These are phyloP conservation scores for Caradrina clavipalpis DNA, from an alignment of 2,888 invertebrate genomes.

Conservation along the genomic window DNA sequence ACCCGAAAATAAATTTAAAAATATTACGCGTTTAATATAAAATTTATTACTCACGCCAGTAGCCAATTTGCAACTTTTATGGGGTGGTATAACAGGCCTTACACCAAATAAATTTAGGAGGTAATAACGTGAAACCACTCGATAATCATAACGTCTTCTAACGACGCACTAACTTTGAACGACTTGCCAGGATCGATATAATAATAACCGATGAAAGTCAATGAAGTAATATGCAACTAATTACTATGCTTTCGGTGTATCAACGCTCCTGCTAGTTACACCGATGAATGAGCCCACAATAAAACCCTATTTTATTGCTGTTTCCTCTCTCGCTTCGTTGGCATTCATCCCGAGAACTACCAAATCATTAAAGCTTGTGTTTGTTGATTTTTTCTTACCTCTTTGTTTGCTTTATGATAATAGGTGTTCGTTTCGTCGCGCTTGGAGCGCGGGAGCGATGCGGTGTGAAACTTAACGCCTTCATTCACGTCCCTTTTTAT, in stretches of 20 bases:
- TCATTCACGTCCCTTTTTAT: constrained; percentile 87
- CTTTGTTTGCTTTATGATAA: constrained; percentile 90
- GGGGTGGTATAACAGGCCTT: constrained; percentile 64
- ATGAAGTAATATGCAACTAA: constrained; percentile 69
- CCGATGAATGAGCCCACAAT: constrained; percentile 81
- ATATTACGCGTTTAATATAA: constrained; percentile 67
- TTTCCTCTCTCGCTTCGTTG: constrained; percentile 86
- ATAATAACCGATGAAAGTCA: constrained; percentile 46
- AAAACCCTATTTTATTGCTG: constrained; percentile 87
- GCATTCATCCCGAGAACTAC: constrained; percentile 88
- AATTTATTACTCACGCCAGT: constrained; percentile 67
- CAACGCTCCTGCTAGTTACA: constrained; percentile 67
- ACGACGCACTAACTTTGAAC: constrained; percentile 62
- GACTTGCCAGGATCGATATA: constrained; percentile 53
- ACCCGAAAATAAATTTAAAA: constrained; percentile 69
- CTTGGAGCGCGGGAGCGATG: constrained; percentile 81
- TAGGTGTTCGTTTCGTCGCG: constrained; percentile 88
- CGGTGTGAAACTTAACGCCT: constrained; percentile 90
- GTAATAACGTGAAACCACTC: constrained; percentile 67
- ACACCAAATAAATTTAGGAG: constrained; percentile 67
- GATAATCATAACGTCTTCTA: constrained; percentile 68
- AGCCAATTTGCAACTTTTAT: constrained; percentile 70
- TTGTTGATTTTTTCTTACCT: constrained; percentile 87
- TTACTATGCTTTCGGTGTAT: constrained; percentile 74
- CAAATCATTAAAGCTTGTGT: constrained; percentile 88